Evolutionary conservation across 2,888 invertebrate species (phyloP).

Genomic region (Ceriagrion tenellum): DNA sequence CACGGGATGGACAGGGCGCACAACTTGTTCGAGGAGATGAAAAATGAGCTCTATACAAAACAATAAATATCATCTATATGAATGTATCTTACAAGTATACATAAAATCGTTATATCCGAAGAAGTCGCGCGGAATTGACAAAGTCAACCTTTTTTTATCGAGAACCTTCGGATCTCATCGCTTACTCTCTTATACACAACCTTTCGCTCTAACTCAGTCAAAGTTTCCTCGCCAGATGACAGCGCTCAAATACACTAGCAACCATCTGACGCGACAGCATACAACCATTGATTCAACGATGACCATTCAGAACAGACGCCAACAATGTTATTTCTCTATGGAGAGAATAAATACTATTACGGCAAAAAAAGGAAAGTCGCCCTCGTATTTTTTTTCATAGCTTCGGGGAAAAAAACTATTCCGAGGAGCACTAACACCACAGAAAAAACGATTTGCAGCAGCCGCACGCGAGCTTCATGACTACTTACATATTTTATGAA

Average conservation of each 20-base stretch:
- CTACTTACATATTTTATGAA: constrained; percentile 31
- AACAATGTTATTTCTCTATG: background rate
- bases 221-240: background rate
- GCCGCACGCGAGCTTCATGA: background rate
- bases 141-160: background rate
- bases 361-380: background rate
- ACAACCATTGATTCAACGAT: background rate
- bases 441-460: background rate
- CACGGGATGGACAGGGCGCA: constrained; percentile 54
- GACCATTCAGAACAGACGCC: constrained; percentile 12
- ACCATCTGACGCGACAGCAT: background rate
- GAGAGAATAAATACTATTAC: constrained; percentile 2
- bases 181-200: background rate
- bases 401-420: background rate
- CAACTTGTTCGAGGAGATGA: constrained; percentile 33
- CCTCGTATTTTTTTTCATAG: background rate
- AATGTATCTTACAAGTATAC: constrained; percentile 28
- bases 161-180: background rate
- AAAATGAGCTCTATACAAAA: constrained; percentile 51
- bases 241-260: background rate
- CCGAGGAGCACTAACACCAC: background rate
- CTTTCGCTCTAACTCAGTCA: background rate
- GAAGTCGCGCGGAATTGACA: constrained; percentile 5
- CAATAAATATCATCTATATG: constrained; percentile 29
- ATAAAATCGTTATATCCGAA: constrained; percentile 19